Evolutionary conservation across 2,797 vertebrate species (phyloP), one percentile per base, ranked within the genome.

Genomic region (Selene dorsalis): DNA sequence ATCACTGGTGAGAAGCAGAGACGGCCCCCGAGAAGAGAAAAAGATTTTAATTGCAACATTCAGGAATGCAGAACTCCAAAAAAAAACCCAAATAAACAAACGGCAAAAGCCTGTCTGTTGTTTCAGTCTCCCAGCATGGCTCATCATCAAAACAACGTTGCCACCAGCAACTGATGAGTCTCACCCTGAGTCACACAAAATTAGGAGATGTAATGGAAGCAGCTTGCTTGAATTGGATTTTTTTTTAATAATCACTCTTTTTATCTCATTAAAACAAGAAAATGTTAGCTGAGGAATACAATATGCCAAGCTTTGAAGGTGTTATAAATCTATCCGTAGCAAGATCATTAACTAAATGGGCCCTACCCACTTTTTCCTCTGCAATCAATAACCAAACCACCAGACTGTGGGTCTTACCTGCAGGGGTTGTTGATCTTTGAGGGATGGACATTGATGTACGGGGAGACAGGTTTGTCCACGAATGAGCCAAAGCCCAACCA

Each of bases 401-500:
- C 4, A n/a, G 14, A 35, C 45, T 17, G 4, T 66, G 32, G 11
- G 58, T 50, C 59, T 75, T 90, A 99, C 98, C 96, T 97, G 96
- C 98, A 99, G 55, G 97, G 98, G 87, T 99, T 99, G 87, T 93
- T 93, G 82, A 99, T 96, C 94, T 97, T 97, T 3, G 96, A 95
- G 24, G 98, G 97, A 82, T 99, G 97, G 75, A 98, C 96, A 61
- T 96, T 97, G 75, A 99, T 99, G 86, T 97, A 99, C 1, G 98
- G 98, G 17, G 98, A 98, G n/a, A 99, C 96, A 0, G 98, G 98
- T 88, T 99, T 99, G 94, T 99, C 98, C 85, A 99, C 98, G 24
- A 99, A 99, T 0, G 98, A 99, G 82, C 98, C 98, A 71, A 99
- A 99, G 73, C 98, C 98, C 79, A 98, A 94, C 88, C 95, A 95